Conservation (phyloP, 2,113 vertebrate species). For the Callopanchax toddi region DNA sequence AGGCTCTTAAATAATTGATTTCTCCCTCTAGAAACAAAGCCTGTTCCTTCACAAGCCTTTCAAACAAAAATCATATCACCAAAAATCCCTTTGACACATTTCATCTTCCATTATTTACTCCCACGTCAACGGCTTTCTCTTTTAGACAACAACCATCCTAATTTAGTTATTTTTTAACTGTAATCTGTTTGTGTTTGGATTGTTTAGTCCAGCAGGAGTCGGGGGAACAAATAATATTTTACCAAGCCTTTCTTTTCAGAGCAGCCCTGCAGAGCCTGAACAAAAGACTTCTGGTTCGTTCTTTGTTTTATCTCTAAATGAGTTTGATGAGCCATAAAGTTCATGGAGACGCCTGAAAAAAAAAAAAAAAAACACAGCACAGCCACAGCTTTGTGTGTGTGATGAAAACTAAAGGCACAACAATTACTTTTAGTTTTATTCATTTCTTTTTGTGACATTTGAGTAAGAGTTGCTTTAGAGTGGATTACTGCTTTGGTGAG, state of each 20-base stretch:
- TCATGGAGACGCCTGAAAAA: slow-evolving; percentile 17
- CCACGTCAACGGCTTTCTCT: slow-evolving; percentile 1
- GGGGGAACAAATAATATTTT: slow-evolving; percentile 5
- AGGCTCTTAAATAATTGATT: slow-evolving; percentile 67
- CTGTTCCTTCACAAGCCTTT: slow-evolving; percentile 38
- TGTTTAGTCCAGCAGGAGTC: not conserved
- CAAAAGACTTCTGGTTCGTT: slow-evolving; percentile 32
- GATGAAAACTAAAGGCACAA: slow-evolving; percentile 25
- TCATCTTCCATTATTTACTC: slow-evolving; percentile 1
- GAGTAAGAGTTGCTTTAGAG: slow-evolving; percentile 2
- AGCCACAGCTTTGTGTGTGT: slow-evolving; percentile 5
- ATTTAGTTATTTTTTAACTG: not conserved
- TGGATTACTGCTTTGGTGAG: too few relatives aligned
- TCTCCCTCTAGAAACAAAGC: slow-evolving; percentile 45
- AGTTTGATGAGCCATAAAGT: slow-evolving; percentile 31
- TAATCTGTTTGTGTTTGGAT: not conserved
- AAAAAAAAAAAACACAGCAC: slow-evolving; percentile 18
- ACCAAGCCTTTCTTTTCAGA: slow-evolving; percentile 18
- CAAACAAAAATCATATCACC: slow-evolving; percentile 31
- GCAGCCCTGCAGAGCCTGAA: slow-evolving; percentile 19
- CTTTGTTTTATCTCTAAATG: slow-evolving; percentile 44
- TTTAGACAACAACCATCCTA: not conserved
- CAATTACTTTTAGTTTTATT: slow-evolving; percentile 9
- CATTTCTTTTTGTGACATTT: slow-evolving; percentile 9
- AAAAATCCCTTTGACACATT: slow-evolving; percentile 5